A percentile compares a stretch with the other conserved stretches of the same genome.
phyloP scores from a whole-genome alignment of 2,888 invertebrate species.

The Pelosia muscerda region DNA sequence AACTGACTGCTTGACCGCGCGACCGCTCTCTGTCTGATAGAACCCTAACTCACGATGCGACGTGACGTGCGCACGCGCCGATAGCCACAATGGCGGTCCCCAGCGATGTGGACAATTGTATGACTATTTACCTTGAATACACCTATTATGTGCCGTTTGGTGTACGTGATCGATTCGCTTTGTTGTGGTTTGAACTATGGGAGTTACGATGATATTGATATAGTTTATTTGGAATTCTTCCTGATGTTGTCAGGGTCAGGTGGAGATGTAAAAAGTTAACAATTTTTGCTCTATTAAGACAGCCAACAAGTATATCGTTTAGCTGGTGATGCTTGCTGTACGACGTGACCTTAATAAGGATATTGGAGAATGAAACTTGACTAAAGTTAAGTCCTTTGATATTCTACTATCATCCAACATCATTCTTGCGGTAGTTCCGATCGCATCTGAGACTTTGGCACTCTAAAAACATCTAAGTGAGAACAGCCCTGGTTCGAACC shows the following conservation, averaged over 20 bases:
- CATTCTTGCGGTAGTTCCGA: too few relatives aligned
- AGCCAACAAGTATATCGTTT: neutral
- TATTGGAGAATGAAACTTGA: neutral
- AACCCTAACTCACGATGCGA: neutral
- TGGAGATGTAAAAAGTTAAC: neutral
- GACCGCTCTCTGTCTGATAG: too few relatives aligned
- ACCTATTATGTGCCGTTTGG: slow-evolving; percentile 52
- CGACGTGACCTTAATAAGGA: too few relatives aligned
- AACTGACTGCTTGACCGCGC: too few relatives aligned
- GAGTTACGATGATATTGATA: slow-evolving; percentile 3
- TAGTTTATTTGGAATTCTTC: slow-evolving; percentile 10
- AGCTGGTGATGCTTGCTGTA: neutral
- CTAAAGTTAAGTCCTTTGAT: neutral
- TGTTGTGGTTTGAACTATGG: slow-evolving; percentile 23
- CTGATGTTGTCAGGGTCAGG: slow-evolving; percentile 6
- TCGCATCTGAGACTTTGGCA: too few relatives aligned
- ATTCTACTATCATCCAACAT: too few relatives aligned
- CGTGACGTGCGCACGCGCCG: slow-evolving; percentile 31
- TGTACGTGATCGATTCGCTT: slow-evolving; percentile 61
- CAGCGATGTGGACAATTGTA: slow-evolving; percentile 51
- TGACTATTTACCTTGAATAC: slow-evolving; percentile 59
- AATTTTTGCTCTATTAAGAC: neutral
- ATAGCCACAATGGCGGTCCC: slow-evolving; percentile 51
- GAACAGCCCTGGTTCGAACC: too few relatives aligned
- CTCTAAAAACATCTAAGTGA: too few relatives aligned